phyloP scores from a whole-genome alignment of 2,888 invertebrate genomes.

The Tenthredo mesomela region DNA sequence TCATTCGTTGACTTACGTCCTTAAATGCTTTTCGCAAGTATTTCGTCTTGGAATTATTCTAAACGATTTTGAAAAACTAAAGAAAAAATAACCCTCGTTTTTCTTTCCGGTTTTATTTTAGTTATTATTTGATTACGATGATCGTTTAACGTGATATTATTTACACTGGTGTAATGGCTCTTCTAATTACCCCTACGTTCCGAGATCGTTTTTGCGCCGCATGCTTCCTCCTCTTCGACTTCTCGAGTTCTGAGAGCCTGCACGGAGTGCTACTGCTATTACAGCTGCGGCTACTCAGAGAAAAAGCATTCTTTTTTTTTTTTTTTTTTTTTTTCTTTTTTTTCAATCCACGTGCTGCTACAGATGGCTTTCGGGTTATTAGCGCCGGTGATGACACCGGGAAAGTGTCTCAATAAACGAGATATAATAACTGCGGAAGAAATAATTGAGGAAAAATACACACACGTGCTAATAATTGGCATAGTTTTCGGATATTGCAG shows the following conservation, averaged over 20 bases:
- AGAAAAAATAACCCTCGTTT: no score
- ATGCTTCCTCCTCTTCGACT: background rate
- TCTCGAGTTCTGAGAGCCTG: background rate
- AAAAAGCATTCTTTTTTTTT: background rate
- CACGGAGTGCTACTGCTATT: background rate
- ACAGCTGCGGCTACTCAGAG: background rate
- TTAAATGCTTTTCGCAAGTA: no score
- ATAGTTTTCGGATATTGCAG: background rate
- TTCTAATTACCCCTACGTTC: conserved; percentile 1
- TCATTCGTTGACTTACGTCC: no score
- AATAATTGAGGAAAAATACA: background rate
- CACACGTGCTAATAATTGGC: background rate
- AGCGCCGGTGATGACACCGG: conserved; percentile 10
- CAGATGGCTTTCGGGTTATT: conserved; percentile 18
- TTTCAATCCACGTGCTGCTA: background rate
- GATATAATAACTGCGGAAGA: background rate
- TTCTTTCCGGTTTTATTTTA: no score
- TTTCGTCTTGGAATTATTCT: no score
- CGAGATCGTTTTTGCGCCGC: background rate
- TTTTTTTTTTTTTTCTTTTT: background rate
- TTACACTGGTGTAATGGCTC: conserved; percentile 10
- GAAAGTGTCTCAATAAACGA: conserved; percentile 31
- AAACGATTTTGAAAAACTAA: no score
- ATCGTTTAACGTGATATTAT: background rate
- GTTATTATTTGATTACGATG: background rate